Base-by-base conservation (phyloP, 2,797 vertebrate genomes). In the Chelon labrosus region DNA sequence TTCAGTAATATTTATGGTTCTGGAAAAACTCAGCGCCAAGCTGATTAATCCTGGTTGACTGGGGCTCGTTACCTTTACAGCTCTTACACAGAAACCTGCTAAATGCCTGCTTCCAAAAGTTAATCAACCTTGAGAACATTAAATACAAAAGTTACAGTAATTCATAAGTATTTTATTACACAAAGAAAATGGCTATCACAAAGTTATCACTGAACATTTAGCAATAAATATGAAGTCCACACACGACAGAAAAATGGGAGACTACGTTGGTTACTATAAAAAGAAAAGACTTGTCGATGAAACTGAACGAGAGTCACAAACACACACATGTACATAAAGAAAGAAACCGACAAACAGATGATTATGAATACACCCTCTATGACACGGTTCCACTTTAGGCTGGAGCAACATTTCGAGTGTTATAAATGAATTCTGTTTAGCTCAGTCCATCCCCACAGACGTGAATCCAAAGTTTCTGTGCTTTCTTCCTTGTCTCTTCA, bases 81-180 rank as follows among this genome's bases (percentile, higher is more conserved):
- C 68, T 70, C 50, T 13, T 37, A 0, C 1, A 47, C 38, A 19
- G 11, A 51, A 72, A 46, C 53, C 37, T 56, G 65, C 59, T 60
- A 16, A 42, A 4, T 0, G 9, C 31, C 35, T 41, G 0, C 3
- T 56, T 54, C 52, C 52, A 72, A 50, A 80, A 37, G 64, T 47
- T 50, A 51, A 69, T 65, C 27, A 47, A 14, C 44, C 56, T 57
- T 65, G 35, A 13, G 86, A 65, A 60, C 70, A 84, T 62, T 47
- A 76, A 77, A 22, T 6, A 61, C 64, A 9, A 63, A 50, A 35
- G 63, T 82, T 85, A 89, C 73, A 70, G 75, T 86, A 85, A 83
- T 87, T 93, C 89, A 90, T 91, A 90, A 80, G 85, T 88, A 85
- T 94, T 95, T 93, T 94, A 94, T 92, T 94, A 93, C 90, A 95